Evolutionary conservation across 1,140 invertebrate genomes (phyloP), one percentile per base, ranked within the genome.

Genomic region (Aplysia californica): DNA sequence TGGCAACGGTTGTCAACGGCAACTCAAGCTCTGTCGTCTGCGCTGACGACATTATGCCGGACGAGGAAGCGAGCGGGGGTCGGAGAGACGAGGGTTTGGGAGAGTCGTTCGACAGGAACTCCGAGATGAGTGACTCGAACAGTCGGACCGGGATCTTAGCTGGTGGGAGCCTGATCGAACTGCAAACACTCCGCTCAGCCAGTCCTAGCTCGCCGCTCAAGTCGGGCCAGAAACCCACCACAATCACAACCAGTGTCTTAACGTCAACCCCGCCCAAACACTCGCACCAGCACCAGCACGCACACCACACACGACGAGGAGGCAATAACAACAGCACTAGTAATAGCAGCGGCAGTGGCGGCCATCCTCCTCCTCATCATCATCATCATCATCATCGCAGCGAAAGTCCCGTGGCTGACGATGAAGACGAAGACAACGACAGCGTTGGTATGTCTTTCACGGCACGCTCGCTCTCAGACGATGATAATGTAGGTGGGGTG

Each of bases 61-160:
- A 50, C n/a, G 44, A 50, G n/a, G 67, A 69, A 26, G 67, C 29
- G 33, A 61, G 58, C 58, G 15, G 26, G 21, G 77, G 77, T 38
- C 72, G 65, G n/a, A 50, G 56, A 41, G 80, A 82, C 66, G 80
- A 82, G 31, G 80, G 80, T 10, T 44, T 82, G 69, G 80, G 80
- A 0, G 80, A 82, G 72, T 80, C 80, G 4, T 76, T 82, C 58
- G 80, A 80, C 50, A 31, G 73, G n/a, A 74, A 78, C 65, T 78
- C 80, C 3, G 80, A 80, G 44, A 44, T 79, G 20, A 78, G 76
- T 50, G 78, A 79, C 33, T 55, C 41, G 0, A 75, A 59, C 31
- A 66, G 67, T 0, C 41, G 71, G 58, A 61, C 56, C 4, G 29
- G 77, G 10, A n/a, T n/a, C n/a, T n/a, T n/a, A n/a, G 50, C 64